These are phyloP conservation scores for Solen grandis DNA, from an alignment of 1,140 invertebrate genomes.

Conservation along the genomic window DNA sequence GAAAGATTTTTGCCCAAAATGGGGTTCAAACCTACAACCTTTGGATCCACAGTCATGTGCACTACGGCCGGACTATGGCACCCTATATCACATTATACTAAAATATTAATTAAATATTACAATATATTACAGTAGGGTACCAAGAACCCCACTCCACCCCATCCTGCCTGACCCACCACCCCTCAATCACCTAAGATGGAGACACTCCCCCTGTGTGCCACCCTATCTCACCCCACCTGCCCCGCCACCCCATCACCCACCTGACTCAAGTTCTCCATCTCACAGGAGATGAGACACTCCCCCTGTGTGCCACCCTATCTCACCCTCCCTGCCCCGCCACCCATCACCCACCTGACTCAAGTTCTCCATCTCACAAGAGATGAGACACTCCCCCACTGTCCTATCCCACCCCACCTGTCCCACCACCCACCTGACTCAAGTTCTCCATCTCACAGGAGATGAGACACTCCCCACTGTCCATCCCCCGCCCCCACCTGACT, in stretches of 20 bases:
- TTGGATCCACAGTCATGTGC: too few relatives aligned
- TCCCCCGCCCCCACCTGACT: slow-evolving; percentile 81
- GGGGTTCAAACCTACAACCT: too few relatives aligned
- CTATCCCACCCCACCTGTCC: neutral
- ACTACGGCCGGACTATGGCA: too few relatives aligned
- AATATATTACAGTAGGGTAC: too few relatives aligned
- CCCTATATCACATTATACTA: too few relatives aligned
- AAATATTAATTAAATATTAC: too few relatives aligned
- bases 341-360: slow-evolving; percentile 82
- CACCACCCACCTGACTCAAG: slow-evolving; percentile 83
- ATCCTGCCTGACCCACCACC: too few relatives aligned
- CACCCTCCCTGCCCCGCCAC: neutral
- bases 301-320: neutral
- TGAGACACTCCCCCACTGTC: slow-evolving; percentile 81
- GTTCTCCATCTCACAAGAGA: slow-evolving; percentile 86
- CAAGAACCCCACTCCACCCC: too few relatives aligned
- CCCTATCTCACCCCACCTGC: neutral
- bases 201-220: neutral
- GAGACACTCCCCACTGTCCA: slow-evolving; percentile 81
- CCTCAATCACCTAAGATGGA: neutral
- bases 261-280: slow-evolving; percentile 86
- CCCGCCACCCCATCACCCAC: slow-evolving; percentile 60
- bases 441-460: slow-evolving; percentile 86
- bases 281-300: slow-evolving; percentile 81
- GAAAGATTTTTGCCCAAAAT: too few relatives aligned